Conservation (phyloP, 2,113 vertebrate species). For the Elgaria multicarinata region DNA sequence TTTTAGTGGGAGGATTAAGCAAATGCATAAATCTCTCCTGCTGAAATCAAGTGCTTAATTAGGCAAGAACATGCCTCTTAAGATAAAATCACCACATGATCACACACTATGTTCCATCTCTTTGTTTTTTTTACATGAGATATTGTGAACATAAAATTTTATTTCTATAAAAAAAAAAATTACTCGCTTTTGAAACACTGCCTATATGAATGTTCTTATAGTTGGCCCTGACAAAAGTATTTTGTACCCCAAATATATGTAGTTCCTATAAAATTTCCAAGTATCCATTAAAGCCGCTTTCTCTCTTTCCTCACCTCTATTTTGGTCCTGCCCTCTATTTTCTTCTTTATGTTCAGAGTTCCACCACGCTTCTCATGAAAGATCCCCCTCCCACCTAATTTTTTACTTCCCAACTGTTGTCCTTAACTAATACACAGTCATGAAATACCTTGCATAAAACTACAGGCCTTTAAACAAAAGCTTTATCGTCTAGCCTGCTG, state of each 20-base stretch:
- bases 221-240: not conserved
- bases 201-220: not conserved
- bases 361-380: not conserved
- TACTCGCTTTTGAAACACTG: not conserved
- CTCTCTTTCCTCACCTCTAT: rapidly evolving
- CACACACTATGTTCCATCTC: not conserved
- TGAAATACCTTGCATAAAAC: not conserved
- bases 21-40: not conserved
- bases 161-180: not conserved
- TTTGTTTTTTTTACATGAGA: too few relatives aligned
- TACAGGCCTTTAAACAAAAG: not conserved
- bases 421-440: not conserved
- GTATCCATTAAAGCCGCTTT: too few relatives aligned
- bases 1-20: too few relatives aligned
- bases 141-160: too few relatives aligned
- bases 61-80: not conserved
- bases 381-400: too few relatives aligned
- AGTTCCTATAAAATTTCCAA: not conserved
- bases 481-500: too few relatives aligned
- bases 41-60: not conserved
- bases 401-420: not conserved
- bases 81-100: not conserved
- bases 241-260: not conserved
- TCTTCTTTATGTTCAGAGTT: not conserved
- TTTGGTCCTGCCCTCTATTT: not conserved